Conservation (phyloP, 1,140 invertebrate genomes). For the Drosophila bipectinata region DNA sequence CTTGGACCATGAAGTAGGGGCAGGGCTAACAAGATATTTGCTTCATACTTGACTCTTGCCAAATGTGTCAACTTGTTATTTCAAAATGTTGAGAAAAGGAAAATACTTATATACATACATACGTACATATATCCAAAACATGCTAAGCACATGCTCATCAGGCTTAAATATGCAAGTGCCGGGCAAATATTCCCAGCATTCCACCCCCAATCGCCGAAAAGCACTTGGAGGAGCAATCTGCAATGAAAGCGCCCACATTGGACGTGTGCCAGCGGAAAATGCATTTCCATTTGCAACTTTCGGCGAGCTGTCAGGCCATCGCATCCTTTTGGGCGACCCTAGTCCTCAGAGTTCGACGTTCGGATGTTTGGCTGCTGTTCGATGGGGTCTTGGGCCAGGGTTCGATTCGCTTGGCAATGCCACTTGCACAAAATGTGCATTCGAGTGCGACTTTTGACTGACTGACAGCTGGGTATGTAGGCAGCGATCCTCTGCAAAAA, state of each 20-base stretch:
- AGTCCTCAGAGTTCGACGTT: constrained; percentile 5
- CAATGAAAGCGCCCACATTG: constrained; percentile 31
- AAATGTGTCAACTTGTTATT: neutral
- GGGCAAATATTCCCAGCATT: constrained; percentile 20
- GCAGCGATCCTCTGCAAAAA: neutral
- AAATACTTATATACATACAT: neutral
- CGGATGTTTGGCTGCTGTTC: neutral
- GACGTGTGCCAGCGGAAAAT: constrained; percentile 53
- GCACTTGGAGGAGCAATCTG: constrained; percentile 27
- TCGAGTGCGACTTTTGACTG: constrained; percentile 71
- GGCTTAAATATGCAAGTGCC: constrained; percentile 26
- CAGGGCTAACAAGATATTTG: neutral
- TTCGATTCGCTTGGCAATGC: constrained; percentile 51
- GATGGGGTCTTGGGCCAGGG: constrained; percentile 29
- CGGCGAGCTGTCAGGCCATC: constrained; percentile 30
- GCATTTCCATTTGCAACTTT: constrained; percentile 58
- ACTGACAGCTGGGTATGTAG: constrained; percentile 31
- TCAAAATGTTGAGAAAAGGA: constrained; percentile 16
- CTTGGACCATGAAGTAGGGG: too few species aligned
- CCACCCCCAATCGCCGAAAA: constrained; percentile 22
- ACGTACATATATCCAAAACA: constrained; percentile 5
- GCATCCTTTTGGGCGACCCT: constrained; percentile 28
- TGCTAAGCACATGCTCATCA: constrained; percentile 35
- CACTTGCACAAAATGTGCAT: constrained; percentile 65
- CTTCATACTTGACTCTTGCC: neutral